These are phyloP conservation scores for Holothuria leucospilota DNA, from an alignment of 53 echinoderm and acorn worm species.

Conservation along the genomic window DNA sequence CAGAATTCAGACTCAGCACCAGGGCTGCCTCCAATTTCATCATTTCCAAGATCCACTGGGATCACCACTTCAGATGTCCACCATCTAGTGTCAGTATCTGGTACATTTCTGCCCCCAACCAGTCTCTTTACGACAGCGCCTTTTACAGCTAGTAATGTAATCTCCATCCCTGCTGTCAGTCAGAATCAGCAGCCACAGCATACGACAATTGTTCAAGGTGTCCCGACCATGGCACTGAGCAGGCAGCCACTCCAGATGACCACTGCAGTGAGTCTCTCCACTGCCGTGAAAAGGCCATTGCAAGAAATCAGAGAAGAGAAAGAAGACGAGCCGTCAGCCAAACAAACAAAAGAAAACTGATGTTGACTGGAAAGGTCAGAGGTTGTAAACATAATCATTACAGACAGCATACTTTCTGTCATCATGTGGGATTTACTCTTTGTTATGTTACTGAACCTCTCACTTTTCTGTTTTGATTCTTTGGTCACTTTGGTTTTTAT, in stretches of 20 bases:
- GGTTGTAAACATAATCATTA: constrained; percentile 2
- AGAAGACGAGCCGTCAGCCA: constrained; percentile 53
- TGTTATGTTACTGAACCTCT: background rate
- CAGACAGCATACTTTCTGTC: too few relatives aligned
- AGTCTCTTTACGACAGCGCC: constrained; percentile 70
- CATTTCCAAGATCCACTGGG: constrained; percentile 18
- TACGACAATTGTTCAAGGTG: background rate
- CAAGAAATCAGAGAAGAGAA: constrained; percentile 83
- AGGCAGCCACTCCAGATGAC: constrained; percentile 22
- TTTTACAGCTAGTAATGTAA: constrained; percentile 33
- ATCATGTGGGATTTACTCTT: too few relatives aligned
- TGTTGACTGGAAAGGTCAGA: background rate
- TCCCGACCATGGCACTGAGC: constrained; percentile 30
- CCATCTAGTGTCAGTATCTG: constrained; percentile 86
- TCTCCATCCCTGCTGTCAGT: constrained; percentile 45
- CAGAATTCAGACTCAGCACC: constrained; percentile 29
- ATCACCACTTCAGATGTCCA: constrained; percentile 52
- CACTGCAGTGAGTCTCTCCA: constrained; percentile 26
- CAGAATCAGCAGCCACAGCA: constrained; percentile 19
- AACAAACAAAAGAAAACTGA: constrained; percentile 44
- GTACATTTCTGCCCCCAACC: constrained; percentile 87
- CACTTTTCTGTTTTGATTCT: background rate
- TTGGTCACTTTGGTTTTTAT: too few relatives aligned
- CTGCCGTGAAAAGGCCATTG: constrained; percentile 79
- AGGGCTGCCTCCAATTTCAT: constrained; percentile 29